Percentiles rank a stretch among this genome's conserved stretches.
Conservation (phyloP, 2,797 vertebrate species). For the Tenualosa thibaudeaui region DNA sequence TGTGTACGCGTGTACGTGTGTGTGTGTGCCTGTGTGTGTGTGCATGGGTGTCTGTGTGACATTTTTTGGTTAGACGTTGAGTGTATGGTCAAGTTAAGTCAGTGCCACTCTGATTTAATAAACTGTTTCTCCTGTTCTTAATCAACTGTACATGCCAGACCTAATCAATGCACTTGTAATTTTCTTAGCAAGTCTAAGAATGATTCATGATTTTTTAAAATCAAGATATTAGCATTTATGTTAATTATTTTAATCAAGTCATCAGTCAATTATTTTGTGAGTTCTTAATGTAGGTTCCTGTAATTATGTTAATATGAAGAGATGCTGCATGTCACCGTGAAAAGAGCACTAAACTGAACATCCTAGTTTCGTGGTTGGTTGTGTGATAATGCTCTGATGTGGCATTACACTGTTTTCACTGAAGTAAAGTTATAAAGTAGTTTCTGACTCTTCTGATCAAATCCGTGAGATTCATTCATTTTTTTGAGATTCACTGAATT, state of each 20-base stretch:
- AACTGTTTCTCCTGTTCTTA: neutral
- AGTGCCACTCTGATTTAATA: too few relatives aligned
- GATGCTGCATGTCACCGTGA: neutral
- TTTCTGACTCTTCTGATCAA: neutral
- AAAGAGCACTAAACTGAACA: neutral
- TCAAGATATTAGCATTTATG: neutral
- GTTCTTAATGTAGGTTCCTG: neutral
- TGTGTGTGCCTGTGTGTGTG: neutral
- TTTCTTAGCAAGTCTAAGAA: neutral
- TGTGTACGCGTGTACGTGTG: neutral
- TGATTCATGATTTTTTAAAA: neutral
- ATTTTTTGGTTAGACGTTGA: neutral
- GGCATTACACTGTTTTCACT: neutral
- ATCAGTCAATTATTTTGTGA: neutral
- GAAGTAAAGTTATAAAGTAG: neutral
- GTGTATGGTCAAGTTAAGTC: too few relatives aligned
- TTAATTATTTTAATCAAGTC: neutral
- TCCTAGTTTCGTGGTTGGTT: neutral
- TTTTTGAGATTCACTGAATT: too few relatives aligned
- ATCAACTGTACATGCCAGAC: slow-evolving; percentile 11
- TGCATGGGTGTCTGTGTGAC: neutral
- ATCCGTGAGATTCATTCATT: too few relatives aligned
- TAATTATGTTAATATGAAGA: neutral
- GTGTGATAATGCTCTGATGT: neutral
- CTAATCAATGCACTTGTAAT: neutral